Conservation (phyloP, 2,797 vertebrate genomes). For the Mallotus villosus region DNA sequence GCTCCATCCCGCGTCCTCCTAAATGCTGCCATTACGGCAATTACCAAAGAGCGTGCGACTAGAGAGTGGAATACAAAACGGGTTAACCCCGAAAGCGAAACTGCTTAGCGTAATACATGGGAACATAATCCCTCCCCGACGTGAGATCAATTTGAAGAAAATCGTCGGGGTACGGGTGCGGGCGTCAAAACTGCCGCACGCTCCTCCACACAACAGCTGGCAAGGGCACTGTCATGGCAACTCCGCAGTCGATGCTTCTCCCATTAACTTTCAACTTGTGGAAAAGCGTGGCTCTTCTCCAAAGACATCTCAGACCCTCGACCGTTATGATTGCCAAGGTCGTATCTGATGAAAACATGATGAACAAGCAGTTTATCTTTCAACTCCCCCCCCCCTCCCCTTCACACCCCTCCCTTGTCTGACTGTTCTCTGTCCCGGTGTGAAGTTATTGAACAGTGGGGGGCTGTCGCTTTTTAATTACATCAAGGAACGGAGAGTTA, state of each 20-base stretch:
- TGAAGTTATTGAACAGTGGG: constrained; percentile 69
- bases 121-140: constrained; percentile 53
- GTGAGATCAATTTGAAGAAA: constrained; percentile 67
- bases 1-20: constrained; percentile 22
- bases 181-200: constrained; percentile 29
- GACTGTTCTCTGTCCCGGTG: constrained; percentile 54
- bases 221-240: constrained; percentile 53
- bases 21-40: constrained; percentile 52
- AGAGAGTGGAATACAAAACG: constrained; percentile 35
- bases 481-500: constrained; percentile 64
- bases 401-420: not conserved
- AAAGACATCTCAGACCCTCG: constrained; percentile 59
- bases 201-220: constrained; percentile 63
- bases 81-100: constrained; percentile 50
- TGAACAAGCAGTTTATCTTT: constrained; percentile 74
- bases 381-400: constrained; percentile 16
- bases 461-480: constrained; percentile 74
- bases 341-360: constrained; percentile 77
- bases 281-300: constrained; percentile 71
- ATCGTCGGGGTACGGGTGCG: constrained; percentile 56
- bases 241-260: constrained; percentile 58
- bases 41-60: constrained; percentile 45
- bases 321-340: constrained; percentile 71
- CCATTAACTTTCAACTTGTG: constrained; percentile 76
- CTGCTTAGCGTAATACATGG: constrained; percentile 49